phyloP scores from a whole-genome alignment of 2,113 vertebrate genomes.

The Telmatochromis brichardi region DNA sequence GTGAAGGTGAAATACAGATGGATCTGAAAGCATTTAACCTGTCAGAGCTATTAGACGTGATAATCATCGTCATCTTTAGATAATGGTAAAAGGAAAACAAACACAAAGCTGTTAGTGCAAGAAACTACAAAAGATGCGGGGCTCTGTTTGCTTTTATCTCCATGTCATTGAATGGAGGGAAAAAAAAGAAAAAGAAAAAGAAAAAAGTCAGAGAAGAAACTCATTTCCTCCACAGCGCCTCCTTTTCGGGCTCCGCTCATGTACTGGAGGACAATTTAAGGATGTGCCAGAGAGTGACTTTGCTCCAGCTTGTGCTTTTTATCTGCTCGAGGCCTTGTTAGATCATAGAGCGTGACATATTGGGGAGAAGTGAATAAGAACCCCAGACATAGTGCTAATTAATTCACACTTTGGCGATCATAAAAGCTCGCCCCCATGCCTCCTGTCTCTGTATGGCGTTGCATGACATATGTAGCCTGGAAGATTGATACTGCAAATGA shows the following conservation, averaged over 20 bases:
- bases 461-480: slow-evolving; percentile 34
- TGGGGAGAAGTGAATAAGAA: slow-evolving; percentile 36
- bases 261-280: slow-evolving; percentile 1
- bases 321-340: slow-evolving; percentile 30
- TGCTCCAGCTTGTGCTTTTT: slow-evolving; percentile 15
- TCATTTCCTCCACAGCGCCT: not conserved
- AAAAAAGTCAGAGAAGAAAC: not conserved
- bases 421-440: slow-evolving; percentile 3
- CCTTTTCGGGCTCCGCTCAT: not conserved
- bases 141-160: not conserved
- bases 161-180: not conserved
- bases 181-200: not conserved
- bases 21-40: not conserved
- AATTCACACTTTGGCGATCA: slow-evolving; percentile 47
- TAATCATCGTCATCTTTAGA: not conserved
- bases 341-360: slow-evolving; percentile 34
- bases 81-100: not conserved
- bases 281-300: not conserved
- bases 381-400: slow-evolving; percentile 41
- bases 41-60: not conserved
- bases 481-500: slow-evolving; percentile 37
- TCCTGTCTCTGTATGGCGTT: slow-evolving; percentile 10
- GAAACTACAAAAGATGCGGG: not conserved
- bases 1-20: not conserved
- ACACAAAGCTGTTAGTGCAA: not conserved